Percentiles rank a stretch among this genome's conserved stretches.
These are phyloP conservation scores for Phrixothrix hirtus DNA, from an alignment of 2,888 invertebrate species.

Conservation along the genomic window DNA sequence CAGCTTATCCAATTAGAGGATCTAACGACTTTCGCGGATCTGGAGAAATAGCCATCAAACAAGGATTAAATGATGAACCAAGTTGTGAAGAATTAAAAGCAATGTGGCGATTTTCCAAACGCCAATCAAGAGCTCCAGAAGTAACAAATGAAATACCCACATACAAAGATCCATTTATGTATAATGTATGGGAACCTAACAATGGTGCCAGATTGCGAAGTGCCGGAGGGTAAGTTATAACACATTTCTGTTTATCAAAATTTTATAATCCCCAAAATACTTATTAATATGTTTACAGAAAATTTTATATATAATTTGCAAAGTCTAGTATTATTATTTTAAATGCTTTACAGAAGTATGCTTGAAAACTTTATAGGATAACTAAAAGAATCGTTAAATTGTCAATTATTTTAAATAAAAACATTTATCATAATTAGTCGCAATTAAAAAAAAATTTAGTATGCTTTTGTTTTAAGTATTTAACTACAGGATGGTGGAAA, in stretches of 20 bases:
- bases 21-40: constrained; percentile 46
- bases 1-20: constrained; percentile 46
- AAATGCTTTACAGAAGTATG: too few species aligned
- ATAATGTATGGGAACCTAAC: constrained; percentile 78
- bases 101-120: constrained; percentile 90
- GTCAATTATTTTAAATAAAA: too few species aligned
- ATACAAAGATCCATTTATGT: constrained; percentile 79
- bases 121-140: constrained; percentile 85
- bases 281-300: too few species aligned
- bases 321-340: too few species aligned
- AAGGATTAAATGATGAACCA: constrained; percentile 68
- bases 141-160: constrained; percentile 85
- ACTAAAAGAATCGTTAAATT: too few species aligned
- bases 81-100: constrained; percentile 84
- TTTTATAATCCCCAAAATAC: too few species aligned
- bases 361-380: too few species aligned
- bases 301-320: too few species aligned
- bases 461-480: too few species aligned
- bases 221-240: constrained; percentile 61
- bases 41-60: constrained; percentile 47
- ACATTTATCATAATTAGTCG: too few species aligned
- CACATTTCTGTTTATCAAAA: not conserved
- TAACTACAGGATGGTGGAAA: too few species aligned
- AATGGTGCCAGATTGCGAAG: constrained; percentile 60
- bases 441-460: too few species aligned